These are phyloP conservation scores for Latheticus oryzae DNA, from an alignment of 2,888 invertebrate species.

Conservation along the genomic window DNA sequence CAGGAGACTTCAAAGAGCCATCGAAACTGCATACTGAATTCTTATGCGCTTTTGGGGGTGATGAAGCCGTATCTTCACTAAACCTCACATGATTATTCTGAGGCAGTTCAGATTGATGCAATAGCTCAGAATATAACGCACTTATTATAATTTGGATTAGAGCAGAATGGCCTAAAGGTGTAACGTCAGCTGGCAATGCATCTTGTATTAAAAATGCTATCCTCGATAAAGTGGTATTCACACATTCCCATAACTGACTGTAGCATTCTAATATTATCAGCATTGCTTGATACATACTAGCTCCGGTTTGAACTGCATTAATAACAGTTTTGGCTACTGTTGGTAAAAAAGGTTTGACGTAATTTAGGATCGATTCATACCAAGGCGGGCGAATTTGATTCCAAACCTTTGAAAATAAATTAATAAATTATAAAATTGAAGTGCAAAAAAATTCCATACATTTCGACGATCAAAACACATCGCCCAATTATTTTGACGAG, in stretches of 20 bases:
- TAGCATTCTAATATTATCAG: constrained; percentile 78
- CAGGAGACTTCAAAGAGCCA: constrained; percentile 50
- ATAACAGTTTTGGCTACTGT: constrained; percentile 77
- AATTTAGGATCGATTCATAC: constrained; percentile 77
- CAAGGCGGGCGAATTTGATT: constrained; percentile 83
- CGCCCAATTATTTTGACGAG: constrained; percentile 73
- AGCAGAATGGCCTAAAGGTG: constrained; percentile 78
- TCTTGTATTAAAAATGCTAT: constrained; percentile 73
- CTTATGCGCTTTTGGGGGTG: constrained; percentile 28
- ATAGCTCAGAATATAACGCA: constrained; percentile 75
- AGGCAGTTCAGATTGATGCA: constrained; percentile 66
- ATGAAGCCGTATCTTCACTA: constrained; percentile 26
- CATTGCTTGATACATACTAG: constrained; percentile 86
- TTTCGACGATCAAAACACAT: constrained; percentile 81
- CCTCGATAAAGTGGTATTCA: constrained; percentile 71
- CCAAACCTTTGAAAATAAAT: constrained; percentile 75
- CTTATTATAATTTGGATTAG: constrained; percentile 79
- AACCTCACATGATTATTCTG: constrained; percentile 52
- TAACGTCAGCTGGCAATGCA: constrained; percentile 76
- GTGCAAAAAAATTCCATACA: constrained; percentile 63
- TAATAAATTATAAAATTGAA: too few species aligned
- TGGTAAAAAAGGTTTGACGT: constrained; percentile 73
- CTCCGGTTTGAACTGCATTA: constrained; percentile 78
- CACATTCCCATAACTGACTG: constrained; percentile 75
- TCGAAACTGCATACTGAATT: constrained; percentile 54